These are phyloP conservation scores for Perca fluviatilis DNA, from an alignment of 2,113 vertebrate genomes.

Conservation along the genomic window DNA sequence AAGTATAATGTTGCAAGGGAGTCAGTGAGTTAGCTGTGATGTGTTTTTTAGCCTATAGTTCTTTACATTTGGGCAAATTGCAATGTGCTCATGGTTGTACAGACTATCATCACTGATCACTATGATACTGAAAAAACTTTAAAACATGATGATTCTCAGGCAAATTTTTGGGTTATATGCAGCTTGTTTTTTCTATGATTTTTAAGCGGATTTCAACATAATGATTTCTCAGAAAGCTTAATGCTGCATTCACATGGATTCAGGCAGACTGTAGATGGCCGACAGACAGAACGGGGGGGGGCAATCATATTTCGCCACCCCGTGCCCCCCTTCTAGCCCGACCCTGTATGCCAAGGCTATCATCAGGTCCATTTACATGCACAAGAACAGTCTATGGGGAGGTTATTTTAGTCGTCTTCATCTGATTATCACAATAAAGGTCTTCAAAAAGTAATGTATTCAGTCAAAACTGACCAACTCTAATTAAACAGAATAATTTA, in stretches of 20 bases:
- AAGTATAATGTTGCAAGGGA: not conserved
- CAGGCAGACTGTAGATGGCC: too few species aligned
- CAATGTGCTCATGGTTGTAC: too few species aligned
- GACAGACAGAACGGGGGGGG: too few species aligned
- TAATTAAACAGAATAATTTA: slow-evolving; percentile 6
- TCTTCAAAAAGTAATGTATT: slow-evolving; percentile 1
- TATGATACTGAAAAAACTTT: not conserved
- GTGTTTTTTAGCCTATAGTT: not conserved
- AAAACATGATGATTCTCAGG: not conserved
- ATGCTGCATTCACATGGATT: too few species aligned
- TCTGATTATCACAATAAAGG: not conserved
- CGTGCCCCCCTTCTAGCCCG: too few species aligned
- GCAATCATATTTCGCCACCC: too few species aligned
- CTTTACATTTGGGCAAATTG: not conserved
- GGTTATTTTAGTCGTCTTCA: not conserved
- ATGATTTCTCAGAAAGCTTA: not conserved
- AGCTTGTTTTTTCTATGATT: not conserved
- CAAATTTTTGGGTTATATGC: not conserved
- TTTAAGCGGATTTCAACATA: not conserved
- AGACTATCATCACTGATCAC: not conserved
- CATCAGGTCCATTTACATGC: too few species aligned
- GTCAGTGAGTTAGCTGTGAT: not conserved
- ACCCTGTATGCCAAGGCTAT: too few species aligned
- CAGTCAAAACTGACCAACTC: not conserved
- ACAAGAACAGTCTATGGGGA: not conserved